Base-by-base conservation (phyloP, 2,113 vertebrate species). In the Lepus timidus region DNA sequence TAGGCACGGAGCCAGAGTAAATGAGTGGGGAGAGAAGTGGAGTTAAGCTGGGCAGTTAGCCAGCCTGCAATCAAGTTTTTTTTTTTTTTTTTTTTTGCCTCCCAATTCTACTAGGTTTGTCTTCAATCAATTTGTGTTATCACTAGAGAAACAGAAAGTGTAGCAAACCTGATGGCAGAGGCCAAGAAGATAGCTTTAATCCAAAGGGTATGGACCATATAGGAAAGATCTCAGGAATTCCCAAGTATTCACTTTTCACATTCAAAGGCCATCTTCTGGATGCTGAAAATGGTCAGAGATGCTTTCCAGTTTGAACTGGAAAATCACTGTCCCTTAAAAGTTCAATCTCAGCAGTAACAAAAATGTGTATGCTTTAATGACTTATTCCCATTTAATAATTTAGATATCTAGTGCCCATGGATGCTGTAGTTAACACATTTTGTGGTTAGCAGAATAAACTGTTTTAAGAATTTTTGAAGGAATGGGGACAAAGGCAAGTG, bases 1-100 rank as follows among this genome's bases (percentile, higher is more conserved):
- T 22, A 2, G 55, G 39, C 4, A 52, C 0, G 0, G 12, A 39
- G 3, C 17, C 7, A 23, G 27, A 74, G 23, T 44, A 13, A 39
- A 39, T 14, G 5, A 68, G 2, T 10, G 31, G 29, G 58, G 55
- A 76, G 64, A 62, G 22, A 81, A 88, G 20, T 8, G 13, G 51
- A 73, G 61, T 11, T 22, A 71, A 55, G 9, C 10, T 16, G 73
- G 31, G 33, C 2, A 52, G 6, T 7, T 65, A 17, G 62, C 52
- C 31, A 39, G 12, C 2, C 3, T 20, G 0, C 3, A 19, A 1
- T 4, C 16, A 17, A 14, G 9, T 33, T 6, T 17, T 27, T 73
- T 82, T 33, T 17, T n/a, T n/a, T n/a, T n/a, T n/a, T n/a, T 6
- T 17, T 27, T 73, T 82, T 44, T 44, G 6, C 44, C 49, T 70